These are phyloP conservation scores for Artemia sp. DNA, from an alignment of 2,888 invertebrate species.

Conservation along the genomic window DNA sequence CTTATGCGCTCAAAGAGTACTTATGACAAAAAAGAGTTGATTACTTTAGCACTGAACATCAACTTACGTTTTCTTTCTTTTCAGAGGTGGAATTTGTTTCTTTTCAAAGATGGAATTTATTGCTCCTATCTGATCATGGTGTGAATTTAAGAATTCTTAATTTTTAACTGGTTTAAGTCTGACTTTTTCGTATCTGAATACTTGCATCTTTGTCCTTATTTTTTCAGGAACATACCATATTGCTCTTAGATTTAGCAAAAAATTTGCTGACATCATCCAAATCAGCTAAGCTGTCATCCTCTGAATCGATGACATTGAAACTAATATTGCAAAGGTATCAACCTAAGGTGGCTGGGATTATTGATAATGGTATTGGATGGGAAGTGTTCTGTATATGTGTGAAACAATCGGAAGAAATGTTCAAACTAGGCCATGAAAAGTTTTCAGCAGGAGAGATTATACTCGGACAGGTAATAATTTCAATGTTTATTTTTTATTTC, in stretches of 20 bases:
- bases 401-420: background rate
- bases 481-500: too few species aligned
- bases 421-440: background rate
- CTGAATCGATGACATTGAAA: background rate
- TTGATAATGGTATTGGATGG: background rate
- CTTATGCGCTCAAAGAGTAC: too few species aligned
- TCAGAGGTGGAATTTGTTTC: too few species aligned
- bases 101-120: too few species aligned
- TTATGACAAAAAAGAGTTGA: too few species aligned
- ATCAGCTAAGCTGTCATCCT: background rate
- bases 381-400: background rate
- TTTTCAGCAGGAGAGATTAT: background rate
- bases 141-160: too few species aligned
- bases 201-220: background rate
- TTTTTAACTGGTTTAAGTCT: too few species aligned
- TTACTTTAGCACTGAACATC: too few species aligned
- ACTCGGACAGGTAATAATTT: background rate
- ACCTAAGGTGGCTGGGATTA: background rate
- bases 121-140: too few species aligned
- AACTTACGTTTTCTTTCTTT: too few species aligned
- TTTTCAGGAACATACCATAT: constrained; percentile 3
- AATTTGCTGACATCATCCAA: background rate
- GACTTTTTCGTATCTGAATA: too few species aligned
- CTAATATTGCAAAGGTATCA: background rate
- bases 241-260: constrained; percentile 3